phyloP scores from a whole-genome alignment of 2,888 invertebrate species.

The Falcaria lacertinaria region DNA sequence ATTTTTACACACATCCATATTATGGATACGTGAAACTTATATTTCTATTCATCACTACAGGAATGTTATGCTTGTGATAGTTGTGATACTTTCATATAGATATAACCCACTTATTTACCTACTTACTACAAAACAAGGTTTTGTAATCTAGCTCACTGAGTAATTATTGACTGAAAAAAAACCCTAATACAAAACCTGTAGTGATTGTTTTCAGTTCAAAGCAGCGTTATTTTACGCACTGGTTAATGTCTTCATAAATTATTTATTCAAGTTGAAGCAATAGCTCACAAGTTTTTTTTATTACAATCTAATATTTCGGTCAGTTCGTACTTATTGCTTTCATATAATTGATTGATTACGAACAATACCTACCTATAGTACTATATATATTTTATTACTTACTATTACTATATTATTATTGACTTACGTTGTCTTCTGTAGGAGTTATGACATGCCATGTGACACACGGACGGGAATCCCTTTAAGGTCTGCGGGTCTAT shows the following conservation, averaged over 20 bases:
- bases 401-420: too few species aligned
- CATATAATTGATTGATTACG: too few species aligned
- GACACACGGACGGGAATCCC: conserved; percentile 68
- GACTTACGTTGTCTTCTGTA: conserved; percentile 63
- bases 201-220: conserved; percentile 11
- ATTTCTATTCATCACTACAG: too few species aligned
- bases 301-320: background rate
- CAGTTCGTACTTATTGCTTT: conserved; percentile 5
- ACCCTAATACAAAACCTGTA: conserved; percentile 17
- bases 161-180: conserved; percentile 8
- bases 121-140: background rate
- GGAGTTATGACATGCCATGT: conserved; percentile 71
- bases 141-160: conserved; percentile 7
- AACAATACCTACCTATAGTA: too few species aligned
- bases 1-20: too few species aligned
- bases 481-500: conserved; percentile 57
- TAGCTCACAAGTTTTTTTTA: background rate
- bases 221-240: conserved; percentile 33
- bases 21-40: too few species aligned
- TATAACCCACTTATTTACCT: background rate
- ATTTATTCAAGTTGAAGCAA: conserved; percentile 16
- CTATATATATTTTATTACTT: too few species aligned
- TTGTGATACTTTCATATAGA: background rate
- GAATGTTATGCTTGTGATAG: too few species aligned
- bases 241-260: conserved; percentile 22